Evolutionary conservation across 2,888 invertebrate genomes (phyloP), one percentile per base, ranked within the genome.

Genomic region (Serrognathus titanus): DNA sequence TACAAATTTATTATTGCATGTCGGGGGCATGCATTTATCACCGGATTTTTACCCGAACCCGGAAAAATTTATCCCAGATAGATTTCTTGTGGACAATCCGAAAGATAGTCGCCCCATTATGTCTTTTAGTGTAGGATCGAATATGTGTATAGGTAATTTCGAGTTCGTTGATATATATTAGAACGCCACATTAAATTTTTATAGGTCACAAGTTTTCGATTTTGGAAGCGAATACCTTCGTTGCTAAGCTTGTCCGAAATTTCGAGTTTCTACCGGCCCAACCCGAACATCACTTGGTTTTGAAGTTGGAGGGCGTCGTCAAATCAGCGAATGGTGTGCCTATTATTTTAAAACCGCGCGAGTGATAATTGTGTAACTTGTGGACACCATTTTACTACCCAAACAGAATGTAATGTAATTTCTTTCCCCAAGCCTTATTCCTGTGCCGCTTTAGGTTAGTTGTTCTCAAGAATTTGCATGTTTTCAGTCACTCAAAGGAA

Each of bases 11-110:
- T 31, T 48, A 6, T 12, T 56, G 37, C 7, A 39, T 36, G 20
- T 58, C 31, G 55, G 53, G 31, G 53, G 46, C 3, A 50, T 60
- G 38, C 60, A 63, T 41, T 36, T 45, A 31, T 20, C 37, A 8
- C 53, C 51, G 13, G 45, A 55, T 6, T 53, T 43, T 37, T 63
- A 48, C 43, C 52, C 58, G 2, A 38, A 63, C 8, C 59, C 63
- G 8, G 52, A 58, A 24, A 48, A 56, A 47, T 63, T 63, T 40
- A 52, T 57, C 50, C 63, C 63, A 12, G 54, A 58, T 11, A 39
- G 62, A 46, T 62, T 60, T 53, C 13, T 52, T 41, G 48, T 39
- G 1, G 58, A 55, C 39, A 60, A 59, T 45, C 10, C 31, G 11
- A 10, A 10, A 11, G 39, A 37, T 11, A 37, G 3, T 10, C 9